Base-by-base conservation (phyloP, 2,113 vertebrate species). In the Lates calcarifer region DNA sequence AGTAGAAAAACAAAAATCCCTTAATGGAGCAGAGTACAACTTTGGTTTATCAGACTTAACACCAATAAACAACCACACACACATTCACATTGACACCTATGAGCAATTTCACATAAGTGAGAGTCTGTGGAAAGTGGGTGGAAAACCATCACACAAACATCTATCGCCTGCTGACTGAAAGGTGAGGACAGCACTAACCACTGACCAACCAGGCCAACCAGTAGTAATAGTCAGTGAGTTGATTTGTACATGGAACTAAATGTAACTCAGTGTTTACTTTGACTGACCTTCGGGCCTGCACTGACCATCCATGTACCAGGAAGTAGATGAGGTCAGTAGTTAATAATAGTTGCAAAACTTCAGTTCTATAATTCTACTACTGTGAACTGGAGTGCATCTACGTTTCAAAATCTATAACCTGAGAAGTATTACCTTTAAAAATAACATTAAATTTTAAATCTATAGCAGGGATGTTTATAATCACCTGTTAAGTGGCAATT, bases 311-410 rank as follows among this genome's bases (percentile, higher is more conserved):
- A 10, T 45, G 3, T 2, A 61, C 61, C 22, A 67, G 79, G 75
- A 86, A 82, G 70, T 12, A 71, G 64, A 75, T 74, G 56, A 71
- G 14, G 15, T 79, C 33, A 70, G 61, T 15, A 17, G 18, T 39
- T 62, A 62, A 35, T 68, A 22, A 66, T 58, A 60, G 58, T 1
- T 35, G 18, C 4, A 51, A 28, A 13, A 53, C 5, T 12, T 51
- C 12, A 41, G 31, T 41, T 41, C 22, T 6, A 1, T 28, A 22
- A 17, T 9, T 11, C 22, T 26, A 3, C 33, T 6, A 4, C 20
- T 31, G 14, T 35, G 13, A 22, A 39, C 6, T 3, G 0, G 4
- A 6, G 6, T 60, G 41, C 24, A 41, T 35, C n/a, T 45, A 26
- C 47, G 28, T 62, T 67, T 43, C 33, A 26, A 55, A 31, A 2